Base-by-base conservation (phyloP, 2,797 vertebrate genomes). In the Hozukius guyotensis region DNA sequence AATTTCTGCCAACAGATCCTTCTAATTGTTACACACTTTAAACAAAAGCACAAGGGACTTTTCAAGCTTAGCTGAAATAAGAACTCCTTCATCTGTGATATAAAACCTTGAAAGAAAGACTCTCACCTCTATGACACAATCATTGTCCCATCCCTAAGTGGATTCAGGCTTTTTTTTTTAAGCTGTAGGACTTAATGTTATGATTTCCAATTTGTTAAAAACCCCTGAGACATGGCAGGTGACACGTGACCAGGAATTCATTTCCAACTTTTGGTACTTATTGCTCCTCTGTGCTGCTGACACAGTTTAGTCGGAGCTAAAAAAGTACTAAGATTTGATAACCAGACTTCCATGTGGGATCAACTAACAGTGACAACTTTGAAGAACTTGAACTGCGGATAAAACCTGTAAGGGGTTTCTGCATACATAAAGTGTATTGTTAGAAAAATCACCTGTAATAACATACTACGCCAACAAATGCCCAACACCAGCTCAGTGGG, bases 161-260 rank as follows among this genome's bases (percentile, higher is more conserved):
- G 8, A 57, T 38, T 64, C 8, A 42, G 66, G 3, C 9, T 13
- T 38, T 42, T 38, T 2, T 36, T 31, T 24, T 55, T 18, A 20
- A 69, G 42, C 31, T 63, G 24, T 42, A 9, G 14, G 22, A 62
- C 14, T 22, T 55, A 69, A 14, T 46, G 1, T 29, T 62, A 27
- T 22, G 11, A 61, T 20, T 61, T 69, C 11, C 31, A 27, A 66
- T 32, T 49, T 2, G 53, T n/a, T 9, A 7, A 53, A 67, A 67
- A 0, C 6, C 1, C 25, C 0, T 11, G 8, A 46, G 42, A 18
- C 1, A 46, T 18, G 0, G 42, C 42, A 46, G 42, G 16, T 18
- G 42, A 46, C 42, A 46, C 42, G 0, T 46, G 42, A 18, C 16
- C 18, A 64, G 6, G 27, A 55, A 27, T 29, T 55, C 0, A 22